These are phyloP conservation scores for Arbacia lixula DNA, from an alignment of 53 echinoderm and acorn worm species.

Conservation along the genomic window DNA sequence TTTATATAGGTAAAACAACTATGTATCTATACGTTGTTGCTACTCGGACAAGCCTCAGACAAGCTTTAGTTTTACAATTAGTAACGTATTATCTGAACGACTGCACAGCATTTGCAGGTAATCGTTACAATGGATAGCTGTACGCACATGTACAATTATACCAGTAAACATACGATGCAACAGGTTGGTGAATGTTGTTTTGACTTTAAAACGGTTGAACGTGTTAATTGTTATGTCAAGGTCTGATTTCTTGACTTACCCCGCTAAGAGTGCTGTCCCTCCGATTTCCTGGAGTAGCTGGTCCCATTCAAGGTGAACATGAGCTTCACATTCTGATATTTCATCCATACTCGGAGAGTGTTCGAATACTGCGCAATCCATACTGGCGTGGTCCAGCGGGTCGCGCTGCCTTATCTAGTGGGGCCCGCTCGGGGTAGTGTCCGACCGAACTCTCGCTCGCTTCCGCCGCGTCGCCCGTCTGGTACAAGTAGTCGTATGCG, in stretches of 20 bases:
- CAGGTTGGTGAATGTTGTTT: too few species aligned
- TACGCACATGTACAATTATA: too few species aligned
- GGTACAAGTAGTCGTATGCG: too few species aligned
- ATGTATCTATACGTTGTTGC: too few species aligned
- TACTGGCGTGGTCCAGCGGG: neutral
- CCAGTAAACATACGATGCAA: too few species aligned
- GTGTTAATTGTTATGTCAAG: neutral
- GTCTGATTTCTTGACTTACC: slow-evolving; percentile 81
- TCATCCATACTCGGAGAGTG: slow-evolving; percentile 98
- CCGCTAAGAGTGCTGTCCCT: slow-evolving; percentile 81
- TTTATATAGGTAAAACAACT: too few species aligned
- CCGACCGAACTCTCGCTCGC: neutral
- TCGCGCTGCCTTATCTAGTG: neutral
- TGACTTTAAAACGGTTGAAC: neutral
- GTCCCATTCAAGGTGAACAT: slow-evolving; percentile 78
- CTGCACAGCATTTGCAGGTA: too few species aligned
- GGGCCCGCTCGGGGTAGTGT: slow-evolving; percentile 20
- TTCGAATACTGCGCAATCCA: slow-evolving; percentile 91
- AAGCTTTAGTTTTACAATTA: too few species aligned
- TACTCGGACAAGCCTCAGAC: too few species aligned
- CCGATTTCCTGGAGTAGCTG: slow-evolving; percentile 82
- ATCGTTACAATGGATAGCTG: too few species aligned
- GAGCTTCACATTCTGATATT: slow-evolving; percentile 66
- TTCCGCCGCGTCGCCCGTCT: too few species aligned
- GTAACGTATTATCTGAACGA: too few species aligned